phyloP scores from a whole-genome alignment of 2,888 invertebrate species.

The Polymixis flavicincta region DNA sequence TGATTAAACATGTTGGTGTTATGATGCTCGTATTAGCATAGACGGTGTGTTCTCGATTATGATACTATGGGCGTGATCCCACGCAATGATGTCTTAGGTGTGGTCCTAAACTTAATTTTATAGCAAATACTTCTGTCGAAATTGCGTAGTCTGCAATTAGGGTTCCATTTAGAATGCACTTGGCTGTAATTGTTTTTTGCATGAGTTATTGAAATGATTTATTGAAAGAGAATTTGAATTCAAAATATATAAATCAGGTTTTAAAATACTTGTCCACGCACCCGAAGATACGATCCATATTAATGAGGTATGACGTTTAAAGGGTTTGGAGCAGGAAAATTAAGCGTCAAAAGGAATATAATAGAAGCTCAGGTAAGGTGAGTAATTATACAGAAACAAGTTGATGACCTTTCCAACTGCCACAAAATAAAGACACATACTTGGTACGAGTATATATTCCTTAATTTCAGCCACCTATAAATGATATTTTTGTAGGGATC shows the following conservation, averaged over 20 bases:
- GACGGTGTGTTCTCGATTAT: slow-evolving; percentile 78
- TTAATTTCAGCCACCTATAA: not conserved
- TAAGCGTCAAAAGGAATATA: not conserved
- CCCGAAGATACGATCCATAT: not conserved
- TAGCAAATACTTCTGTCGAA: slow-evolving; percentile 55
- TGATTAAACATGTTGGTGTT: slow-evolving; percentile 62
- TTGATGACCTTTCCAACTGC: not conserved
- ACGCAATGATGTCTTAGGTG: slow-evolving; percentile 69
- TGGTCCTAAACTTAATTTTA: slow-evolving; percentile 63
- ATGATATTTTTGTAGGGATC: not conserved
- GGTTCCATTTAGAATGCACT: not conserved
- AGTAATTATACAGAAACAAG: slow-evolving; percentile 1
- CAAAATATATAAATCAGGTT: not conserved
- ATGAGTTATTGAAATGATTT: too few species aligned
- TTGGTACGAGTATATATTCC: not conserved
- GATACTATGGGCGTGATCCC: slow-evolving; percentile 74
- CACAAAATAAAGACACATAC: not conserved
- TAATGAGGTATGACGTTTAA: slow-evolving; percentile 1
- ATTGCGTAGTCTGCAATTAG: slow-evolving; percentile 31
- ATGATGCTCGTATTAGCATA: slow-evolving; percentile 76
- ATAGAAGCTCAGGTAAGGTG: not conserved
- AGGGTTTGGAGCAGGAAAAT: slow-evolving; percentile 23
- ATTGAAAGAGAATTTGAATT: not conserved
- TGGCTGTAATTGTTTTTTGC: not conserved
- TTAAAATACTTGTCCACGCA: slow-evolving; percentile 8